Conservation (phyloP, 2,888 invertebrate species). For the Marronus borbonicus region DNA sequence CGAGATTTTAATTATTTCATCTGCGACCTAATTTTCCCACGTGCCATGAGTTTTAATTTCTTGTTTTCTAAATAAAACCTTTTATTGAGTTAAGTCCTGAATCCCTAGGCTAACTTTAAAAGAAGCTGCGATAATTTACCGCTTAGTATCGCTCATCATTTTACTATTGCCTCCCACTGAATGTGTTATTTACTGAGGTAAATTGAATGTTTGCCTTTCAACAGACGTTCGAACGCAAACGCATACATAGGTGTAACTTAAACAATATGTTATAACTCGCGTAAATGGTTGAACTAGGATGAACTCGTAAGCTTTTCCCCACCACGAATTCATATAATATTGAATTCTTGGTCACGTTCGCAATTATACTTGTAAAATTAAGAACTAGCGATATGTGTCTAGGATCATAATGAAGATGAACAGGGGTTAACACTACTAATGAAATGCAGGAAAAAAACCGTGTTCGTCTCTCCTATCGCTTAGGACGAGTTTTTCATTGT, state of each 20-base stretch:
- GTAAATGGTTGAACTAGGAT: neutral
- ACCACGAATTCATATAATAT: neutral
- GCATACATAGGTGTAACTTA: neutral
- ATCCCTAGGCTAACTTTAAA: too few relatives aligned
- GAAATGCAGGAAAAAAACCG: neutral
- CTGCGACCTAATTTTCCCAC: too few relatives aligned
- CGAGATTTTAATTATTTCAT: neutral
- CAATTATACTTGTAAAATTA: constrained; percentile 14
- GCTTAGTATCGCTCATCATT: neutral
- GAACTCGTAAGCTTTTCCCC: neutral
- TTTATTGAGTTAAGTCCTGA: too few relatives aligned
- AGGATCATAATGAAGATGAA: neutral
- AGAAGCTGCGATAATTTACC: too few relatives aligned
- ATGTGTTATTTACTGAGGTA: neutral
- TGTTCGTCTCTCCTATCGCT: neutral
- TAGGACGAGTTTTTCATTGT: neutral
- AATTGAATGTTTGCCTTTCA: neutral
- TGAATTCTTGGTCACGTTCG: constrained; percentile 4
- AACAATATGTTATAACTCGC: neutral
- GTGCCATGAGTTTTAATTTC: too few relatives aligned
- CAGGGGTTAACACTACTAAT: constrained; percentile 5
- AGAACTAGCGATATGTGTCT: too few relatives aligned
- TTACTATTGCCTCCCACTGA: too few relatives aligned
- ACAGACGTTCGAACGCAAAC: neutral
- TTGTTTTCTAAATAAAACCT: too few relatives aligned